Conservation (phyloP, 1,140 invertebrate species). For the Drosophila eugracilis region DNA sequence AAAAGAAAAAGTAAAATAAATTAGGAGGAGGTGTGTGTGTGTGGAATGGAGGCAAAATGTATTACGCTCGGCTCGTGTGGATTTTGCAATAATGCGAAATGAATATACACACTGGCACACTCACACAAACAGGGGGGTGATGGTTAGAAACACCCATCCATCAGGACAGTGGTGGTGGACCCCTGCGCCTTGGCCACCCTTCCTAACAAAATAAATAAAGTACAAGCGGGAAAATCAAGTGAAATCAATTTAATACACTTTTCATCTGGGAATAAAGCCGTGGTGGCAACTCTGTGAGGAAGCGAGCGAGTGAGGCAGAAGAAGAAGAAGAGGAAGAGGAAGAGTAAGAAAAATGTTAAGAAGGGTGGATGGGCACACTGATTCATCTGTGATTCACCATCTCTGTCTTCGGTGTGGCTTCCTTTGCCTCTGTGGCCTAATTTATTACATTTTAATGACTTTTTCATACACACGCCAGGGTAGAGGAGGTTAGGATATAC, state of each 20-base stretch:
- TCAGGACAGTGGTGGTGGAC: conserved; percentile 39
- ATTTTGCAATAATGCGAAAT: conserved; percentile 81
- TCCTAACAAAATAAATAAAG: conserved; percentile 64
- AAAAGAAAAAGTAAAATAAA: conserved; percentile 13
- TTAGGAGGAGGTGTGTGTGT: too few species aligned
- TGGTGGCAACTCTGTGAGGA: conserved; percentile 6
- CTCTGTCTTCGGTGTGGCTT: conserved; percentile 29
- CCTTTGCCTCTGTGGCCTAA: conserved; percentile 63
- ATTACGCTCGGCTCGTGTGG: conserved; percentile 61
- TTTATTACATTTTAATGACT: conserved; percentile 81
- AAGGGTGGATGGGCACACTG: not conserved
- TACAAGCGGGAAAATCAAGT: conserved; percentile 69
- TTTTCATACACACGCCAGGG: conserved; percentile 59
- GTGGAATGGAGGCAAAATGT: conserved; percentile 35
- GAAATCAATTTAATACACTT: conserved; percentile 77
- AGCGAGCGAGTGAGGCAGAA: too few species aligned
- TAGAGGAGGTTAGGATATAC: too few species aligned
- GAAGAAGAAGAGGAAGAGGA: not conserved
- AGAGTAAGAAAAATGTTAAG: not conserved
- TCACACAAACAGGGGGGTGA: too few species aligned
- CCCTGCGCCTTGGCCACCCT: conserved; percentile 1
- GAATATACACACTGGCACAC: conserved; percentile 56
- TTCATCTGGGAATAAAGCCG: conserved; percentile 19
- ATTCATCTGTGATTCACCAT: conserved; percentile 28
- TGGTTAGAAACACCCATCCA: conserved; percentile 16